These are phyloP conservation scores for Trissolcus brochymenae DNA, from an alignment of 2,888 invertebrate genomes.

Conservation along the genomic window DNA sequence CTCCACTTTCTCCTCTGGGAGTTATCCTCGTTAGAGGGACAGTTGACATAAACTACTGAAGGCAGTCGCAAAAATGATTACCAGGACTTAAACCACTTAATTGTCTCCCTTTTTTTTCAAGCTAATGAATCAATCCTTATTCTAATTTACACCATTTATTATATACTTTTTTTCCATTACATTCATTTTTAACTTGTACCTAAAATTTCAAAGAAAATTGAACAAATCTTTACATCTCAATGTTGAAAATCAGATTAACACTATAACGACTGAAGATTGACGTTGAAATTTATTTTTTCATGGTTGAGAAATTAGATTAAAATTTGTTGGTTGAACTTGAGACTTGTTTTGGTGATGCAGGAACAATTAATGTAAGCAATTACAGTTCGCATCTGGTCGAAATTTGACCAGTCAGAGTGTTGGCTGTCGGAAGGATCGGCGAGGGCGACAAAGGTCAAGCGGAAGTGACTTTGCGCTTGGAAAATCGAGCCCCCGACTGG, in stretches of 20 bases:
- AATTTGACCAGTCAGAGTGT: no score
- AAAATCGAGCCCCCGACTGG: conserved; percentile 31
- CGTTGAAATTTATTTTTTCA: no score
- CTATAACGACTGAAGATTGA: no score
- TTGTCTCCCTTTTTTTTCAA: conserved; percentile 12
- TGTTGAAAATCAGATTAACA: no score
- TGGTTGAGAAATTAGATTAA: no score
- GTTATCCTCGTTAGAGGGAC: conserved; percentile 56
- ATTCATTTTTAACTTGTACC: not conserved
- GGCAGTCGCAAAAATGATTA: conserved; percentile 43
- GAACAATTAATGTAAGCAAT: not conserved
- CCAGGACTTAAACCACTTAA: conserved; percentile 39
- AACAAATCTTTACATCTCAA: no score
- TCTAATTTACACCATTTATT: not conserved
- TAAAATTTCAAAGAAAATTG: not conserved
- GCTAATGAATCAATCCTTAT: not conserved
- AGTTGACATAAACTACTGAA: conserved; percentile 53
- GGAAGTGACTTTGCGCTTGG: conserved; percentile 35
- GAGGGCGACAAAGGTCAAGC: conserved; percentile 48
- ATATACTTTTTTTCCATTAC: not conserved
- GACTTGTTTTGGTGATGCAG: no score
- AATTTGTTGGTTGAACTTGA: no score
- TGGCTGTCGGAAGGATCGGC: conserved; percentile 19
- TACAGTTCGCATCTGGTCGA: not conserved
- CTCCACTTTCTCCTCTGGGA: conserved; percentile 51